A percentile compares a stretch with the other conserved stretches of the same genome.
Conservation (phyloP, 2,888 invertebrate genomes). For the Tribolium freemani region DNA sequence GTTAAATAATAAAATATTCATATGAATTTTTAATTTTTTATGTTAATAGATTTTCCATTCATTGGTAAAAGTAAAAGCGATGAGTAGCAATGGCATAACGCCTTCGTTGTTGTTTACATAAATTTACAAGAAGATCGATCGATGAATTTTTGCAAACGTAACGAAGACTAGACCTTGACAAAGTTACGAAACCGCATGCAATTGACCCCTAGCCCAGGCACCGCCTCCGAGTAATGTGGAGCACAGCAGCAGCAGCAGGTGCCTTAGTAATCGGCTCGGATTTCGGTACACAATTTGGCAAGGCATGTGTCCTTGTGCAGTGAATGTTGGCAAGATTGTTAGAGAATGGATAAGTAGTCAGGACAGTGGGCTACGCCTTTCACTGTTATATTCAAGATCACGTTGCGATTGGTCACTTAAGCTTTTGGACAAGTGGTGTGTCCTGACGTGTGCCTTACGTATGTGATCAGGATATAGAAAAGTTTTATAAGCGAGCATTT, state of each 20-base stretch:
- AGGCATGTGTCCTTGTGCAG: constrained; percentile 39
- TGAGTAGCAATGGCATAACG: too few relatives aligned
- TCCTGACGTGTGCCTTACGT: constrained; percentile 40
- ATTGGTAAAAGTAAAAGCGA: too few relatives aligned
- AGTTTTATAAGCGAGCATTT: background rate
- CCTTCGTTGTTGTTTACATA: too few relatives aligned
- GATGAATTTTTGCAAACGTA: too few relatives aligned
- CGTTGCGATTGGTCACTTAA: constrained; percentile 33
- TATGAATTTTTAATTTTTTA: too few relatives aligned
- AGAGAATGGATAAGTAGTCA: constrained; percentile 33
- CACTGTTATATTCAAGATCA: constrained; percentile 40
- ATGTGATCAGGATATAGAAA: constrained; percentile 27
- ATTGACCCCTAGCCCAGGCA: constrained; percentile 35
- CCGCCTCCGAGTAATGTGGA: constrained; percentile 23
- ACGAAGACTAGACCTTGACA: constrained; percentile 13
- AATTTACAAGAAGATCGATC: too few relatives aligned
- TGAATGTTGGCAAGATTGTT: constrained; percentile 41
- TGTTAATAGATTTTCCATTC: too few relatives aligned
- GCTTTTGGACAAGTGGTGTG: constrained; percentile 40
- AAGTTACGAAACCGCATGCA: constrained; percentile 22
- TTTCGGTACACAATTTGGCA: constrained; percentile 39
- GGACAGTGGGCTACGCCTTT: constrained; percentile 37
- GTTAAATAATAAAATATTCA: too few relatives aligned
- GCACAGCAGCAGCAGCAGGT: constrained; percentile 26
- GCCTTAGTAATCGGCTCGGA: constrained; percentile 12